Percentiles rank a stretch among this genome's conserved stretches.
These are phyloP conservation scores for Linnaemya tessellans DNA, from an alignment of 2,888 invertebrate genomes.

Conservation along the genomic window DNA sequence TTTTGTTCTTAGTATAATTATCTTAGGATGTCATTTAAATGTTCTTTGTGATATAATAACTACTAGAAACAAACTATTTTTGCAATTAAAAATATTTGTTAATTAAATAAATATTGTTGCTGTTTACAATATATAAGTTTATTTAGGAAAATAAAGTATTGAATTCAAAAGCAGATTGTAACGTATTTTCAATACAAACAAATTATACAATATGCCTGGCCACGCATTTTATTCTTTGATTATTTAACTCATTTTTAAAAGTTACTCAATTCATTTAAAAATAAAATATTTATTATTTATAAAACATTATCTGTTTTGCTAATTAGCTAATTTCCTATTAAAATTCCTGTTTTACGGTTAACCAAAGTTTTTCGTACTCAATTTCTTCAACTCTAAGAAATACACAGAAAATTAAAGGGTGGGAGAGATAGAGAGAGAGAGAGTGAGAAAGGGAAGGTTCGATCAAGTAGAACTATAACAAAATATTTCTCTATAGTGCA, in stretches of 20 bases:
- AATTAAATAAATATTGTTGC: conserved; percentile 54
- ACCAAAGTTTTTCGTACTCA: conserved; percentile 36
- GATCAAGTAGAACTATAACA: conserved; percentile 50
- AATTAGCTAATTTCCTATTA: conserved; percentile 46
- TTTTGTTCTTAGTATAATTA: conserved; percentile 15
- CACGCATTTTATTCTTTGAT: conserved; percentile 80
- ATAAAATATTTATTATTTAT: neutral
- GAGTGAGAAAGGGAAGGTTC: conserved; percentile 23
- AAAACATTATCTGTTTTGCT: conserved; percentile 24
- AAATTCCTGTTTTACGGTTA: conserved; percentile 42
- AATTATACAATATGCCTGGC: conserved; percentile 81
- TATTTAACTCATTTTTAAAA: conserved; percentile 25
- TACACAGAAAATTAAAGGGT: conserved; percentile 44
- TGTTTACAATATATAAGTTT: conserved; percentile 50
- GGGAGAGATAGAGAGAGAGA: conserved; percentile 57
- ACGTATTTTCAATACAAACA: conserved; percentile 66
- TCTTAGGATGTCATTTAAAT: conserved; percentile 63
- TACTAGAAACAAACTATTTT: conserved; percentile 67
- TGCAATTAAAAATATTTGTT: conserved; percentile 55
- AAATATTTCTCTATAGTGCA: conserved; percentile 59
- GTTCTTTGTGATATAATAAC: conserved; percentile 53
- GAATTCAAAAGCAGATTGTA: conserved; percentile 69
- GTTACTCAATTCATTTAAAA: conserved; percentile 51
- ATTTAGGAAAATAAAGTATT: conserved; percentile 38
- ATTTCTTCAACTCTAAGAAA: conserved; percentile 46